phyloP scores from a whole-genome alignment of 2,888 invertebrate genomes.

The Mesoligia furuncula region DNA sequence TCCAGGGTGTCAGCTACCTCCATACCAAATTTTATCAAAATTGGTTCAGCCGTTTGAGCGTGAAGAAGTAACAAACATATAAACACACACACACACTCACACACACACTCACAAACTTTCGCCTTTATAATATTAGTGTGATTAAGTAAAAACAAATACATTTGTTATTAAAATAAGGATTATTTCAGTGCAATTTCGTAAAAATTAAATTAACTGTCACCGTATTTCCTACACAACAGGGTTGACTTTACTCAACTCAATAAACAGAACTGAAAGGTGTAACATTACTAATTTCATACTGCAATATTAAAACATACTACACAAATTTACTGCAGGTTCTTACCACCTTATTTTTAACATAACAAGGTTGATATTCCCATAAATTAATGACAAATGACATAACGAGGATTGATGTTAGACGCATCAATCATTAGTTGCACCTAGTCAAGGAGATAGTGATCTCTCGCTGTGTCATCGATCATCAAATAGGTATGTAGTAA shows the following conservation, averaged over 20 bases:
- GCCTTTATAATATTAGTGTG: too few relatives aligned
- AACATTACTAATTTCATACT: conserved; percentile 15
- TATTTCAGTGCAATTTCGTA: not conserved
- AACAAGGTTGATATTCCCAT: not conserved
- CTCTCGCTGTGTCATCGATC: conserved; percentile 35
- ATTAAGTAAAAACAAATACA: too few relatives aligned
- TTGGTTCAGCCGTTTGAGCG: too few relatives aligned
- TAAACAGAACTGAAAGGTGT: not conserved
- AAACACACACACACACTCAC: too few relatives aligned
- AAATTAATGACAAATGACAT: not conserved
- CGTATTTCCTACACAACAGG: not conserved
- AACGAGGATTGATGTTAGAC: conserved; percentile 9
- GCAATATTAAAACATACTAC: not conserved
- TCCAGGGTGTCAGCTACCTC: too few relatives aligned
- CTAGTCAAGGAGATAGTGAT: conserved; percentile 37
- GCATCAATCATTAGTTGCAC: conserved; percentile 38
- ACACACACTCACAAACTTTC: too few relatives aligned
- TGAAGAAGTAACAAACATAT: too few relatives aligned
- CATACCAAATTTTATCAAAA: too few relatives aligned
- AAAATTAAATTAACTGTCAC: not conserved
- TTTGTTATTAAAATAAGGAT: too few relatives aligned
- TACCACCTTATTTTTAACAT: not conserved
- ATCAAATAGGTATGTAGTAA: conserved; percentile 4
- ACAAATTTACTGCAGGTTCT: not conserved
- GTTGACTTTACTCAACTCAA: not conserved